phyloP scores from a whole-genome alignment of 2,113 vertebrate species.

The Perognathus longimembris region DNA sequence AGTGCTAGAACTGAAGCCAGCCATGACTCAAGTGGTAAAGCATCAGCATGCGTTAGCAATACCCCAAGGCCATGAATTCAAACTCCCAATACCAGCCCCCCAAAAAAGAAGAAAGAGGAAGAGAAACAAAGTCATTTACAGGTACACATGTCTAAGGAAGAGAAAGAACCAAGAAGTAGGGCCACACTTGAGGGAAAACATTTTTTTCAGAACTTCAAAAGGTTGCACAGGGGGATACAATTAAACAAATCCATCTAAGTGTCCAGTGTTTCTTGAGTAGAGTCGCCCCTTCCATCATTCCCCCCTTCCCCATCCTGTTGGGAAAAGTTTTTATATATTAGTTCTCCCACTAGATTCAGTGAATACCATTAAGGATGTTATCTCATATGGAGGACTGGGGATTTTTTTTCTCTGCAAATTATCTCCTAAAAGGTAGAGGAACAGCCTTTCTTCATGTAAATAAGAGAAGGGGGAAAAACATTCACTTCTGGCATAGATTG shows the following conservation, averaged over 20 bases:
- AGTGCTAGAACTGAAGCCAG: no score
- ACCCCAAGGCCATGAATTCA: no score
- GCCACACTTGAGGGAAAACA: background rate
- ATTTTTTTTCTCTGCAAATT: background rate
- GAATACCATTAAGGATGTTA: background rate
- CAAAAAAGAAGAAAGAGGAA: background rate
- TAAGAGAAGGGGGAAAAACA: background rate
- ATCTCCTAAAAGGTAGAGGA: background rate
- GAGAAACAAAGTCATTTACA: background rate
- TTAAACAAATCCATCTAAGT: no score
- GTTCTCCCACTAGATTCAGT: background rate
- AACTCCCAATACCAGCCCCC: no score
- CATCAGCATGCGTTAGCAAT: no score
- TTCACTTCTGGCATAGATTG: background rate
- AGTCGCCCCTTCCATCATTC: no score
- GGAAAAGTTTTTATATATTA: background rate
- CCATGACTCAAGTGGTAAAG: no score
- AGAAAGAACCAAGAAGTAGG: background rate
- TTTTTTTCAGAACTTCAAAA: background rate
- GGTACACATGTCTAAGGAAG: background rate
- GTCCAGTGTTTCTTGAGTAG: no score
- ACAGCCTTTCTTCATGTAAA: constrained; percentile 17
- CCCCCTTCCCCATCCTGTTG: no score
- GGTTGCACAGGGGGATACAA: no score
- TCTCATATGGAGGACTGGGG: background rate